Evolutionary conservation across 1,140 invertebrate genomes (phyloP).

Genomic region (Andricus grossulariae): DNA sequence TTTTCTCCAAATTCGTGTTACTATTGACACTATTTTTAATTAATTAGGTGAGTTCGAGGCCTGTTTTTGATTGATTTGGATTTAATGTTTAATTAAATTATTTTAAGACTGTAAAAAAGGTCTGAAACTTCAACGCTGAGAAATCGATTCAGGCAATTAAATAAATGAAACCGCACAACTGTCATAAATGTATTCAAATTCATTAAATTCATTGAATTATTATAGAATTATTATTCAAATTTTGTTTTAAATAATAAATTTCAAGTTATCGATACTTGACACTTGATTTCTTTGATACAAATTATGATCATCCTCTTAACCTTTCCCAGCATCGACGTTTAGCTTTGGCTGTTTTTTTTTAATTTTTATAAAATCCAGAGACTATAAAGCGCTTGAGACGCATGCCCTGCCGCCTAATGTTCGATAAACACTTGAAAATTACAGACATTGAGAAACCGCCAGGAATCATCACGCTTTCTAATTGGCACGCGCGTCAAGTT

Average conservation of each 20-base stretch:
- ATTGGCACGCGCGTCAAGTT: constrained; percentile 28
- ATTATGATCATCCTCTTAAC: constrained; percentile 1
- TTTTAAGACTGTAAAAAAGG: too few relatives aligned
- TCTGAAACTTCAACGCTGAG: too few relatives aligned
- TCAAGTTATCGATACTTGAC: background rate
- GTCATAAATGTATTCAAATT: too few relatives aligned
- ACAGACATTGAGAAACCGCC: constrained; percentile 15
- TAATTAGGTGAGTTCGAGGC: too few relatives aligned
- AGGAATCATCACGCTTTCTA: constrained; percentile 28
- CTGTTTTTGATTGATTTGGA: too few relatives aligned
- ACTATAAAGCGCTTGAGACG: constrained; percentile 1
- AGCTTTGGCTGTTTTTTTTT: background rate
- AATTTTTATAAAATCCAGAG: background rate
- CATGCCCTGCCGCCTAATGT: background rate
- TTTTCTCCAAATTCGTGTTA: too few relatives aligned
- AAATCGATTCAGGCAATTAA: too few relatives aligned
- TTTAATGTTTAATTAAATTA: too few relatives aligned
- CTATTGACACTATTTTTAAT: too few relatives aligned
- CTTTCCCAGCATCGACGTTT: background rate
- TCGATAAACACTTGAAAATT: constrained; percentile 26
- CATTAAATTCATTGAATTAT: too few relatives aligned
- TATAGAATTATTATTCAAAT: background rate
- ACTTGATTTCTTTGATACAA: constrained; percentile 1
- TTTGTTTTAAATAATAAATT: background rate
- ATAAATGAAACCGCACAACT: too few relatives aligned